Evolutionary conservation across 1,140 invertebrate genomes (phyloP).

Genomic region (Drosophila kanapiae): DNA sequence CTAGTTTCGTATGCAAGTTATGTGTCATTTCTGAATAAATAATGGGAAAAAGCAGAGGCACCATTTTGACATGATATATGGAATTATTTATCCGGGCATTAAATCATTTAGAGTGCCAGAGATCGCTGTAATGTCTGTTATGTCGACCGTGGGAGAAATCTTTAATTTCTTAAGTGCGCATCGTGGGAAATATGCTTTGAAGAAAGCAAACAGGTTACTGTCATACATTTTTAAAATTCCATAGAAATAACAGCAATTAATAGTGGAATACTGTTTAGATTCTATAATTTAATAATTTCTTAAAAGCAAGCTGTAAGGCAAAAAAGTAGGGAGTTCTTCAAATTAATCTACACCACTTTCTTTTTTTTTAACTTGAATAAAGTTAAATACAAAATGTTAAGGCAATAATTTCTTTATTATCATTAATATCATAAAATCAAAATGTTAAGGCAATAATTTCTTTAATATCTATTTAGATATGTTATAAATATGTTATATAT

Average conservation of each 20-base stretch:
- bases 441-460: too few species aligned
- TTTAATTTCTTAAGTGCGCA: neutral
- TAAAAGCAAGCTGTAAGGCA: too few species aligned
- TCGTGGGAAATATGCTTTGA: neutral
- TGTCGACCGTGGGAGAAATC: neutral
- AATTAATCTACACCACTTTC: too few species aligned
- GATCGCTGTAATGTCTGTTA: neutral
- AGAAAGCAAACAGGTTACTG: neutral
- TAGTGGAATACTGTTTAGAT: too few species aligned
- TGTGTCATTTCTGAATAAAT: neutral
- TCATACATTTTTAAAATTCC: too few species aligned
- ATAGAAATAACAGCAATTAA: neutral
- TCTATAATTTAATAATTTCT: neutral
- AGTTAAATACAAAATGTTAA: too few species aligned
- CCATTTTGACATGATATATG: constrained; percentile 5
- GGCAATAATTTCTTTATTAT: too few species aligned
- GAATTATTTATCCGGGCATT: neutral
- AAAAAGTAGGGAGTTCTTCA: too few species aligned
- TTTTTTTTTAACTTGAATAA: too few species aligned
- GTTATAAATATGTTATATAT: too few species aligned
- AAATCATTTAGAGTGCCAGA: neutral
- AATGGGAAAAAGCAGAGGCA: neutral
- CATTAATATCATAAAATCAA: too few species aligned
- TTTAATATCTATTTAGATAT: too few species aligned
- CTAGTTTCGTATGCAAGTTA: neutral